Conservation (phyloP, 2,888 invertebrate genomes). For the Mystacides longicornis region DNA sequence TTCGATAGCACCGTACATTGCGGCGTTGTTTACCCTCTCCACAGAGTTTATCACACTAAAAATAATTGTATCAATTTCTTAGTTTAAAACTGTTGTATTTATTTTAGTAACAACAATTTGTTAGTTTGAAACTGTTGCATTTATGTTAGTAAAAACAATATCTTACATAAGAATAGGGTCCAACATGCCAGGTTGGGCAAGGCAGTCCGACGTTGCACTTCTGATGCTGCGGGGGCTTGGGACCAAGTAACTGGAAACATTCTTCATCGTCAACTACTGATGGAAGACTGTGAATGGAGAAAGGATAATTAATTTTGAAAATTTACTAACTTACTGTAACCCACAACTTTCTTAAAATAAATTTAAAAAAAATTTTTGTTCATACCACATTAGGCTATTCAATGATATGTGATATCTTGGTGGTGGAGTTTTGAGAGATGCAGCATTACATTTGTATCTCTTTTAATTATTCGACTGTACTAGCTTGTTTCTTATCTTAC, state of each 20-base stretch:
- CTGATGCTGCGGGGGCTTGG: constrained; percentile 60
- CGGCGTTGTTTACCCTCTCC: constrained; percentile 80
- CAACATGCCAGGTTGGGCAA: constrained; percentile 82
- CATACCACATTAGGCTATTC: too few relatives aligned
- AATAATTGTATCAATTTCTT: constrained; percentile 3
- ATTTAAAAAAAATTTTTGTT: too few relatives aligned
- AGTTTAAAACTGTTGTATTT: too few relatives aligned
- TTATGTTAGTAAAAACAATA: neutral
- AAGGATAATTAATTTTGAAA: too few relatives aligned
- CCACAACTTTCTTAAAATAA: too few relatives aligned
- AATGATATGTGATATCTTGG: too few relatives aligned
- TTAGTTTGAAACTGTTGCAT: neutral
- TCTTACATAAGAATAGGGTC: constrained; percentile 84
- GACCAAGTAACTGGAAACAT: constrained; percentile 60
- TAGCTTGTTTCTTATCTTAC: too few relatives aligned
- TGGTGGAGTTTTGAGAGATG: too few relatives aligned
- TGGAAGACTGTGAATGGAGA: constrained; percentile 46
- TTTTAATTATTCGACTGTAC: too few relatives aligned
- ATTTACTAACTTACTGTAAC: too few relatives aligned
- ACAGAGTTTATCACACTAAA: constrained; percentile 82
- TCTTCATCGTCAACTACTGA: constrained; percentile 67
- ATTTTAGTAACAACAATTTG: neutral
- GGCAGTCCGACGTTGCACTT: constrained; percentile 69
- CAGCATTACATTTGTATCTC: too few relatives aligned
- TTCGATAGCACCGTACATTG: constrained; percentile 71